Percentiles rank a stretch among this genome's conserved stretches.
These are phyloP conservation scores for Orchestes rusci DNA, from an alignment of 2,888 invertebrate genomes.

Conservation along the genomic window DNA sequence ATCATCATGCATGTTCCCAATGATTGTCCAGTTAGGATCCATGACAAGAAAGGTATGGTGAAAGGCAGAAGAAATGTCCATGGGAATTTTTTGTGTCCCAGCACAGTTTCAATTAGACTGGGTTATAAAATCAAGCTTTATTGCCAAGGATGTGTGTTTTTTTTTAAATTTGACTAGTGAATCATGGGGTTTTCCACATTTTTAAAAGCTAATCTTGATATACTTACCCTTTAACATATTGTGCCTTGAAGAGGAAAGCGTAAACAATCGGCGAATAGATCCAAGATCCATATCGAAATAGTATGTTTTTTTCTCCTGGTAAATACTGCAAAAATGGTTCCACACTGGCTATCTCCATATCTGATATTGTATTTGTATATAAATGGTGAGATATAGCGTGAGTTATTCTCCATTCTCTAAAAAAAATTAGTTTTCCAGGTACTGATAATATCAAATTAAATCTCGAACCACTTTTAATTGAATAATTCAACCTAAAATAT, in stretches of 20 bases:
- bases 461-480: too few species aligned
- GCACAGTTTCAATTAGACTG: not conserved
- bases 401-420: constrained; percentile 64
- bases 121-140: not conserved
- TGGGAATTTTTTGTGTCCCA: not conserved
- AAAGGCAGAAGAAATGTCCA: constrained; percentile 28
- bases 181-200: not conserved
- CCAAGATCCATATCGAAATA: constrained; percentile 40
- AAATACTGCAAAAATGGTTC: constrained; percentile 61
- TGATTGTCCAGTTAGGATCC: constrained; percentile 24
- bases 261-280: constrained; percentile 39
- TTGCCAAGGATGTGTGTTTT: too few species aligned
- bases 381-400: constrained; percentile 74
- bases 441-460: not conserved
- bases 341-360: constrained; percentile 60
- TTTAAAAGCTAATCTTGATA: too few species aligned
- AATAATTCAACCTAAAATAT: too few species aligned
- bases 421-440: not conserved
- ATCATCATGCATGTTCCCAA: constrained; percentile 40
- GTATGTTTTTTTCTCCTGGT: constrained; percentile 50
- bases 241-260: not conserved
- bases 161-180: too few species aligned
- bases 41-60: constrained; percentile 24
- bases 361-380: constrained; percentile 69
- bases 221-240: not conserved